Evolutionary conservation across 1,140 invertebrate species (phyloP), one percentile per base, ranked within the genome.

Genomic region (Sitobion miscanthi): DNA sequence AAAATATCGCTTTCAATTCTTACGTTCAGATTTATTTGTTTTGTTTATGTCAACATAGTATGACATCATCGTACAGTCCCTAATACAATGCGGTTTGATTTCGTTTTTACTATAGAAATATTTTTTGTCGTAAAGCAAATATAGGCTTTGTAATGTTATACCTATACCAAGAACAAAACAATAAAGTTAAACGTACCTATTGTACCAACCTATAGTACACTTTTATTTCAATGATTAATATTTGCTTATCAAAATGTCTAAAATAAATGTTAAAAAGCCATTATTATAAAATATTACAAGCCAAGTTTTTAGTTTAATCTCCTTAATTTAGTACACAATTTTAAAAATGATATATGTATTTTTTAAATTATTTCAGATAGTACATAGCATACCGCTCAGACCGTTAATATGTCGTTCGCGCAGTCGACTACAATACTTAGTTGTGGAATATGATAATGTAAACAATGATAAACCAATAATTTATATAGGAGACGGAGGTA

Each of bases 401-500:
- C 35, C 38, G 14, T 69, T 91, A 47, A n/a, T 91, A n/a, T 91
- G 90, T 77, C 38, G 62, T 7, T 21, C 20, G 4, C 85, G 62
- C 8, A 93, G 86, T 90, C 45, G 93, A 45, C 38, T 93, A 88
- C 30, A 93, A 89, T 90, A 69, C 93, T 5, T 93, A 38, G 85
- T 93, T 20, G 93, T 93, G 2, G 93, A 93, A 30, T 93, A 93
- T 30, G 57, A 45, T 45, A 62, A 49, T n/a, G 47, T 42, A 25
- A 83, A 4, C 35, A 45, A 87, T n/a, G 35, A 87, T 20, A 88
- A 89, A 38, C 85, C 93, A n/a, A 93, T 93, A 23, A 62, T 93
- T 90, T 88, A 88, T 25, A 52, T 93, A 25, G 87, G 93, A 38
- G 93, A 93, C 86, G 49, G 86, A 30, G 93, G 93, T 8, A 77